These are phyloP conservation scores for Cephus runcator DNA, from an alignment of 2,888 invertebrate genomes.

Conservation along the genomic window DNA sequence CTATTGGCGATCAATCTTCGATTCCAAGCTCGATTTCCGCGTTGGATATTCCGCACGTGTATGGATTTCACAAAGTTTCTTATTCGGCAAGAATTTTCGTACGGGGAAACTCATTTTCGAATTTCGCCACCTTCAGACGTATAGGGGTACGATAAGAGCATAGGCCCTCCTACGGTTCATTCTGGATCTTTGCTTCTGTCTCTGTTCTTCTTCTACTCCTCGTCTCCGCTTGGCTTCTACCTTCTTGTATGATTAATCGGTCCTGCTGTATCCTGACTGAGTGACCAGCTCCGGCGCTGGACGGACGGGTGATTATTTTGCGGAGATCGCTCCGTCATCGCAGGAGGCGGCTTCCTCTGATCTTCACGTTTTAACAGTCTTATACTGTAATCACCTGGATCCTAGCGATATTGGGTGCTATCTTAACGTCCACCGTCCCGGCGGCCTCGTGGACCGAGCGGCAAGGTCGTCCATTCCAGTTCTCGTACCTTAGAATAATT, in stretches of 20 bases:
- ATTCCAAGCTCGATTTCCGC: too few species aligned
- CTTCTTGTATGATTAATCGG: background rate
- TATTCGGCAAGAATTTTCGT: too few species aligned
- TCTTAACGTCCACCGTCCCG: constrained; percentile 23
- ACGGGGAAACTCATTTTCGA: too few species aligned
- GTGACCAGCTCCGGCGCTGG: constrained; percentile 17
- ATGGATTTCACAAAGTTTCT: too few species aligned
- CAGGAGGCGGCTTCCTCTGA: constrained; percentile 54
- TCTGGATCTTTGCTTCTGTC: background rate
- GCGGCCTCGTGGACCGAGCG: constrained; percentile 42
- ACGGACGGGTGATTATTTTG: constrained; percentile 55
- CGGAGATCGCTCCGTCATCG: constrained; percentile 59
- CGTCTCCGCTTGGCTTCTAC: background rate
- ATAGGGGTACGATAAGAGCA: too few species aligned
- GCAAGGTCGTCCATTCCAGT: constrained; percentile 39
- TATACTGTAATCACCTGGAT: constrained; percentile 53
- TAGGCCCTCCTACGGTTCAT: too few species aligned
- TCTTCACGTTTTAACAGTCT: constrained; percentile 40
- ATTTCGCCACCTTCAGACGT: too few species aligned
- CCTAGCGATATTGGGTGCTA: constrained; percentile 25
- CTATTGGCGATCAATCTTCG: too few species aligned
- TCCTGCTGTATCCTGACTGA: background rate
- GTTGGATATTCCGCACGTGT: too few species aligned
- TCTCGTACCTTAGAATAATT: background rate
- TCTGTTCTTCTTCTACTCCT: background rate